Evolutionary conservation across 1,140 invertebrate species (phyloP).

Genomic region (Heliothis virescens): DNA sequence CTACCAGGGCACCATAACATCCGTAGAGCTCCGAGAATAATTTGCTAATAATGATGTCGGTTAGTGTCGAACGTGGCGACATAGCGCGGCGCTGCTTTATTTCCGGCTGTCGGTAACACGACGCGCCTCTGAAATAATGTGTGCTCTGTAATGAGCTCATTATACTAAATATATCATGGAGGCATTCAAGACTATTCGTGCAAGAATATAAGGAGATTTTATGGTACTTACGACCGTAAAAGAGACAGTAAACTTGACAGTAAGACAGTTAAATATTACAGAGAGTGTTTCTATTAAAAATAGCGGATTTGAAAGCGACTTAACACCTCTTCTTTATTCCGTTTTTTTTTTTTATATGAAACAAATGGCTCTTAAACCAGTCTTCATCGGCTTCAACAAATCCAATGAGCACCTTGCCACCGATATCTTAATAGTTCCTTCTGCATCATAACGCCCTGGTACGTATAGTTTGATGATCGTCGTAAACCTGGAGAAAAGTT

Average conservation of each 20-base stretch:
- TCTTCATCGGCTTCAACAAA: neutral
- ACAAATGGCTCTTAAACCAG: no score
- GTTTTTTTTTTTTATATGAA: no score
- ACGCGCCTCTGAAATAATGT: constrained; percentile 21
- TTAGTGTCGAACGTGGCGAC: constrained; percentile 38
- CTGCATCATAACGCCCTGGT: constrained; percentile 40
- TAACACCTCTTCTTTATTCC: no score
- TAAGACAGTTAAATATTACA: no score
- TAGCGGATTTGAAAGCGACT: no score
- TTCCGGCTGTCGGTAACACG: constrained; percentile 40
- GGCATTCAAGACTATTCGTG: neutral
- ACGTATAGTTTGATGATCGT: constrained; percentile 42
- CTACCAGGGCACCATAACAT: constrained; percentile 17
- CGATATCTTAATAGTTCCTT: constrained; percentile 44
- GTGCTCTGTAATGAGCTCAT: constrained; percentile 30
- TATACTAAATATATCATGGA: constrained; percentile 6
- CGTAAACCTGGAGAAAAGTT: constrained; percentile 43
- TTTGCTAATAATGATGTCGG: constrained; percentile 11
- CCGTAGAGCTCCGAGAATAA: constrained; percentile 4
- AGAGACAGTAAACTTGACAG: no score
- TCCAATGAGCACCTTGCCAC: constrained; percentile 1
- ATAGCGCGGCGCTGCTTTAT: constrained; percentile 27
- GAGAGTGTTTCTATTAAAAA: no score
- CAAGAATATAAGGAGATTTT: no score
- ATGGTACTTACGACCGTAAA: no score